Base-by-base conservation (phyloP, 2,797 vertebrate genomes). In the Gila robusta region DNA sequence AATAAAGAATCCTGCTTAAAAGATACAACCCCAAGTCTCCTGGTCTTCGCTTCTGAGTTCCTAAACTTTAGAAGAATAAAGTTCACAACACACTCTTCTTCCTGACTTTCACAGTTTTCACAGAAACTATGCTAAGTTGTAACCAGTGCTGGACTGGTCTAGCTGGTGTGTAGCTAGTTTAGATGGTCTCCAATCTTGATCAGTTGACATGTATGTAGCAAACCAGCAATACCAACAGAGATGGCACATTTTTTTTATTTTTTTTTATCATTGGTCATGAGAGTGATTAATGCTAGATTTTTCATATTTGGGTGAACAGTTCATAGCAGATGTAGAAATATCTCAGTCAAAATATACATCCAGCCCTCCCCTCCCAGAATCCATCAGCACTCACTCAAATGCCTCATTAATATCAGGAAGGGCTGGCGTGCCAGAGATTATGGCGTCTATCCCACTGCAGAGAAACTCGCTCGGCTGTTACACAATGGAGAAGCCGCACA, bases 401-500 rank as follows among this genome's bases (percentile, higher is more conserved):
- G 59, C 59, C 78, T 81, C 79, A 81, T 81, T 81, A 81, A 81
- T 70, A 70, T 54, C 79, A 70, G 1, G 66, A 70, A 79, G 35
- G 47, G 56, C 83, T 14, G 56, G 66, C 1, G 23, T 37, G 67
- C 41, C 70, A 49, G 26, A 81, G 77, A 82, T 83, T 83, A 54
- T 71, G 74, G 74, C 52, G 72, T 88, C 82, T 87, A 79, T 41
- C 66, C 72, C 14, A 73, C 32, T 17, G 54, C 64, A 37, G 52
- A 84, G 44, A 59, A 76, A 72, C n/a, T 17, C 54, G 62, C 72
- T 26, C 59, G 47, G 74, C 66, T 79, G 84, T 87, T 86, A 74
- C 52, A 44, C 81, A 47, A 81, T 47, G 9, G 87, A 79, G 41
- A 54, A 41, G 82, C 56, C 39, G 69, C 16, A 21, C 70, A 87